Evolutionary conservation across 92 coral and sea anemone genomes (phyloP).

Genomic region (Bergia puertoricense): DNA sequence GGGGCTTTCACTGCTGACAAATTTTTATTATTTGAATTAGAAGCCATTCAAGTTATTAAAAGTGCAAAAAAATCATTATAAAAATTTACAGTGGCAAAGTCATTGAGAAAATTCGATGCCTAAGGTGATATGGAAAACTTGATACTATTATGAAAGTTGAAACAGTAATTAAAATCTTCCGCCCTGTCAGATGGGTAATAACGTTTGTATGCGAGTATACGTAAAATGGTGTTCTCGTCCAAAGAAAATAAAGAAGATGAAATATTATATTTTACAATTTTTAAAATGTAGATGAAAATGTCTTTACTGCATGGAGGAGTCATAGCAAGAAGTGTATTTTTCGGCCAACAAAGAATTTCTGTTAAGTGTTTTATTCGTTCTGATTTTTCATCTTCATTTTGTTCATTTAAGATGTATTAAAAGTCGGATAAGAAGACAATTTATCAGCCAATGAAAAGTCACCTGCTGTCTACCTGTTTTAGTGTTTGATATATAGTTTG

Average conservation of each 20-base stretch:
- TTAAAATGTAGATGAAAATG: too few species aligned
- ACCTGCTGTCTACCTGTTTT: too few species aligned
- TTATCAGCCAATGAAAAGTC: too few species aligned
- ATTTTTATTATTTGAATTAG: not conserved
- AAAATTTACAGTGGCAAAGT: not conserved
- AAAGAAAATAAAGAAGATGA: not conserved
- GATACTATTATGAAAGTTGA: not conserved
- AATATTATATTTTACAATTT: too few species aligned
- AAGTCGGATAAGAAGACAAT: too few species aligned
- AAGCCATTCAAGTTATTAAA: constrained; percentile 9
- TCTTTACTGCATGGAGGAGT: too few species aligned
- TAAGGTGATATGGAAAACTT: not conserved
- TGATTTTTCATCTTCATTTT: too few species aligned
- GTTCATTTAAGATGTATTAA: too few species aligned
- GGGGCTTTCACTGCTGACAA: not conserved
- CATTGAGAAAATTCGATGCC: not conserved
- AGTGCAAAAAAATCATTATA: not conserved
- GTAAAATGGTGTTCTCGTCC: not conserved
- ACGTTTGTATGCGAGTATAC: not conserved
- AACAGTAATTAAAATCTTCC: not conserved
- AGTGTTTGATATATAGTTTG: too few species aligned
- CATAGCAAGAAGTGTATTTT: too few species aligned
- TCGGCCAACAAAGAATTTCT: too few species aligned
- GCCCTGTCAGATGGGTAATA: not conserved
- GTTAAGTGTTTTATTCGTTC: too few species aligned